Evolutionary conservation across 2,797 vertebrate species (phyloP).

Genomic region (Pogonophryne albipinna): DNA sequence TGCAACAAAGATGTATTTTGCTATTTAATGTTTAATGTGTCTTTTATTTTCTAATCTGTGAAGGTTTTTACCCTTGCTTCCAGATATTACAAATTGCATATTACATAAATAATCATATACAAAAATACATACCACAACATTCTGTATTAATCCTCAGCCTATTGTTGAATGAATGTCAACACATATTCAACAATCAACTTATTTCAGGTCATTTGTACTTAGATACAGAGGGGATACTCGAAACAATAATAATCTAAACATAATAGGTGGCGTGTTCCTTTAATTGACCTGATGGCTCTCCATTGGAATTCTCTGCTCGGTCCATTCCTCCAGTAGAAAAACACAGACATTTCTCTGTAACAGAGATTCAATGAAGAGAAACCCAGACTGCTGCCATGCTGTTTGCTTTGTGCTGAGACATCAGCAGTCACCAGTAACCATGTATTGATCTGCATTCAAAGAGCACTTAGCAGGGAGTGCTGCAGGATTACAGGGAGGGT

Average conservation of each 20-base stretch:
- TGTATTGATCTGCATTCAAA: conserved; percentile 73
- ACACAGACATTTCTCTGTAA: conserved; percentile 38
- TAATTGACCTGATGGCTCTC: conserved; percentile 25
- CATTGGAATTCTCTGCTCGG: conserved; percentile 25
- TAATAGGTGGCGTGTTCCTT: neutral
- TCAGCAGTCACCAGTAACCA: conserved; percentile 59
- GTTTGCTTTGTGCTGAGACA: conserved; percentile 67
- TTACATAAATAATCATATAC: too few relatives aligned
- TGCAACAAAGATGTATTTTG: too few relatives aligned
- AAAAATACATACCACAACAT: neutral
- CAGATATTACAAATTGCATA: too few relatives aligned
- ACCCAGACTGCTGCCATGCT: conserved; percentile 36
- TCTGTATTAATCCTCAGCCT: neutral
- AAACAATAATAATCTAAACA: too few relatives aligned
- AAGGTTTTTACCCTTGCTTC: too few relatives aligned
- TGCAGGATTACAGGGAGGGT: conserved; percentile 41
- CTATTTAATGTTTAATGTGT: too few relatives aligned
- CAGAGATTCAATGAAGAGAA: conserved; percentile 46
- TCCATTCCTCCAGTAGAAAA: conserved; percentile 12
- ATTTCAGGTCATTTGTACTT: neutral
- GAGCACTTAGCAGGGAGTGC: conserved; percentile 69
- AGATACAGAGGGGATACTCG: neutral
- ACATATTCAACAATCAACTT: neutral
- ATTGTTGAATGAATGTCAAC: neutral
- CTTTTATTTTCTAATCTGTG: too few relatives aligned